These are phyloP conservation scores for Sinelater perroti DNA, from an alignment of 2,888 invertebrate genomes.

Conservation along the genomic window DNA sequence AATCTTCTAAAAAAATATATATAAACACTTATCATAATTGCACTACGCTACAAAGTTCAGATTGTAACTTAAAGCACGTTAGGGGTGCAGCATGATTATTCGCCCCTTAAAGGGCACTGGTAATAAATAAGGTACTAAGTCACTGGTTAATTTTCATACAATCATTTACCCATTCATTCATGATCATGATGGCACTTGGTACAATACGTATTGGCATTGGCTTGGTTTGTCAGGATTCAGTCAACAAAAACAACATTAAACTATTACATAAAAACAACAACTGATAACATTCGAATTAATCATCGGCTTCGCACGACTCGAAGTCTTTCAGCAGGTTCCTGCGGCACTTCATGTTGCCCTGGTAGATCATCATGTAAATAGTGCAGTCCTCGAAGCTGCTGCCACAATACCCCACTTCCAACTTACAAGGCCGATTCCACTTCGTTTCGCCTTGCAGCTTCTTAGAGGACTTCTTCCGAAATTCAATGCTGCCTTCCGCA, in stretches of 20 bases:
- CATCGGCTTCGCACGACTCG: slow-evolving; percentile 37
- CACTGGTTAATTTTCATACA: too few relatives aligned
- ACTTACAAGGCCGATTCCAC: slow-evolving; percentile 70
- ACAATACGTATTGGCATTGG: too few relatives aligned
- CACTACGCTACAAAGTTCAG: too few relatives aligned
- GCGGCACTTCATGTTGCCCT: slow-evolving; percentile 68
- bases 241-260: slow-evolving; percentile 11
- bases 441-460: slow-evolving; percentile 61
- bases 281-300: slow-evolving; percentile 19
- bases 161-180: too few relatives aligned
- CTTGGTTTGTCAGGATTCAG: too few relatives aligned
- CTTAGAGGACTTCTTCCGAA: slow-evolving; percentile 53
- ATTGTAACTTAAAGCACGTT: too few relatives aligned
- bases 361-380: slow-evolving; percentile 70
- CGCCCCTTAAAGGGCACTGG: too few relatives aligned
- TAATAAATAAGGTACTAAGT: too few relatives aligned
- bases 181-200: too few relatives aligned
- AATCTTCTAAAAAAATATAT: too few relatives aligned
- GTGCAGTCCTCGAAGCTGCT: slow-evolving; percentile 64
- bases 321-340: slow-evolving; percentile 64
- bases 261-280: slow-evolving; percentile 12
- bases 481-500: slow-evolving; percentile 53
- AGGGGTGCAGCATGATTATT: too few relatives aligned
- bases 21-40: too few relatives aligned
- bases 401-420: slow-evolving; percentile 70